Evolutionary conservation across 2,888 invertebrate species (phyloP), one percentile per base, ranked within the genome.

Genomic region (Chrysotoxum bicinctum): DNA sequence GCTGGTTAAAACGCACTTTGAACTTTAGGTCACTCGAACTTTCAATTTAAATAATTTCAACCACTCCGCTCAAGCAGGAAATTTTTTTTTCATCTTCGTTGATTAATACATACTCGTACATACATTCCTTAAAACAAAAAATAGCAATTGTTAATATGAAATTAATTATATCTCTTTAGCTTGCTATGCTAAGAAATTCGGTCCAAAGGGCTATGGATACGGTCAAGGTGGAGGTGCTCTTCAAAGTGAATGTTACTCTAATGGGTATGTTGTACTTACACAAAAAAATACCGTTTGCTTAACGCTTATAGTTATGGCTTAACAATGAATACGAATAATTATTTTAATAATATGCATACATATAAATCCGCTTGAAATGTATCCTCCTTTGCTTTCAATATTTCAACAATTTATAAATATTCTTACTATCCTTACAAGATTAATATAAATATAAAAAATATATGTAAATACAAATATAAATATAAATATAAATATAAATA

Each of bases 141-240:
- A 9, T 9, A 9, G 2, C 8, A 45, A 14, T 8, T 50, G 7
- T 1, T 7, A 35, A 32, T 32, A 1, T 19, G 12, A 58, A 19
- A 14, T 21, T 14, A 16, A 14, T 35, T 58, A 21, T 21, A 37
- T 8, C 14, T 30, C 21, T 56, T 90, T 93, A 97, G 97, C 96
- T 91, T 99, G 99, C 95, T 98, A 99, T 94, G 97, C 96, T 92
- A 97, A 98, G 95, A 97, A 96, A 94, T 98, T 97, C 93, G 99
- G 99, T 90, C 98, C 98, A 90, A 98, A 97, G 93, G 98, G 98
- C 93, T 98, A 98, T 93, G 98, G 98, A 90, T 98, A 97, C 93
- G 99, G 99, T 90, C 97, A 97, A 93, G 99, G 99, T 91, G 97
- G 97, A 91, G 98, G 98, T 91, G 97, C 97, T 89, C 94, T 98